phyloP scores from a whole-genome alignment of 37 sponge, comb jelly and placozoan genomes.

The Diacarnus erythraeanus region DNA sequence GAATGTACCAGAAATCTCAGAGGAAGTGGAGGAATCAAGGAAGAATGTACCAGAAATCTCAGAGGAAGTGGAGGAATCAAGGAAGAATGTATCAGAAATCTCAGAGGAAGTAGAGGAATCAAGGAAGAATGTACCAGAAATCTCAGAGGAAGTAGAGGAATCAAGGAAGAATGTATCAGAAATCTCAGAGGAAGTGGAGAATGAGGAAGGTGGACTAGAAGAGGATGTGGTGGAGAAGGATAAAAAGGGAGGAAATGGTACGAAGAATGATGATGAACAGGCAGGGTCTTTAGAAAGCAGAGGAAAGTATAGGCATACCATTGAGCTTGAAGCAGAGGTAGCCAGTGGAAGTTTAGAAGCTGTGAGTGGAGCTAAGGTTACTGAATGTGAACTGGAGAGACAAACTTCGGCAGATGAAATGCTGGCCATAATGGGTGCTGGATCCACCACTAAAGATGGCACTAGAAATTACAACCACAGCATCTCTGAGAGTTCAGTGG shows the following conservation, averaged over 20 bases:
- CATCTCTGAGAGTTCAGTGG: conserved; percentile 1
- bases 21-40: not conserved
- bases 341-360: not conserved
- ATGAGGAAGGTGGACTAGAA: not conserved
- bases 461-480: not conserved
- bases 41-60: no score
- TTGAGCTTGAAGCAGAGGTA: not conserved
- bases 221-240: not conserved
- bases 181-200: not conserved
- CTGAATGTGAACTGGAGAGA: not conserved
- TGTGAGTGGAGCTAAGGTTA: not conserved
- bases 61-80: not conserved
- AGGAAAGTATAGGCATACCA: not conserved
- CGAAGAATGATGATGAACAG: not conserved
- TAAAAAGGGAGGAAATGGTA: not conserved
- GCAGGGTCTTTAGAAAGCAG: not conserved
- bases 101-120: not conserved
- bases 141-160: not conserved
- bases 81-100: not conserved
- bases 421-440: conserved; percentile 16
- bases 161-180: not conserved
- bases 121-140: not conserved
- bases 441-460: not conserved
- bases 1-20: no score
- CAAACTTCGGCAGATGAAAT: not conserved